Conservation (phyloP, 2,888 invertebrate genomes). For the Malacosoma neustria region DNA sequence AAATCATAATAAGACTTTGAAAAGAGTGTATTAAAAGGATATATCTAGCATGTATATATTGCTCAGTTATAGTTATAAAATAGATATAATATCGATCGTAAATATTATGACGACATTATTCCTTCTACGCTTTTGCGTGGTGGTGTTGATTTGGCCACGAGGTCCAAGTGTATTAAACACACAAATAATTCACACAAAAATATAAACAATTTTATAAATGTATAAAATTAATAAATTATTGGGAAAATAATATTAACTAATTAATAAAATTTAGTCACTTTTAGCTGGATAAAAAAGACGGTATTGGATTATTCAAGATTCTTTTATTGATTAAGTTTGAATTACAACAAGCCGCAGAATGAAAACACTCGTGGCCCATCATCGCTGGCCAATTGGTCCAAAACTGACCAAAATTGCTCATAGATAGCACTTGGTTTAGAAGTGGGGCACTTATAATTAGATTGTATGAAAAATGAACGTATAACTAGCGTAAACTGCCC, state of each 20-base stretch:
- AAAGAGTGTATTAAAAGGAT: slow-evolving; percentile 8
- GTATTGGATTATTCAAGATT: too few species aligned
- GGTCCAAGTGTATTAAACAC: too few species aligned
- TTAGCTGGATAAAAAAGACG: too few species aligned
- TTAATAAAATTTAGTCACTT: too few species aligned
- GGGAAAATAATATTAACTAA: too few species aligned
- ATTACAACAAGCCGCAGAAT: too few species aligned
- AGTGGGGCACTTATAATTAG: slow-evolving; percentile 56
- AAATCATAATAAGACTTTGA: slow-evolving; percentile 11
- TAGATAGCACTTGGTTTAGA: slow-evolving; percentile 56
- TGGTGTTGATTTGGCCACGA: slow-evolving; percentile 6
- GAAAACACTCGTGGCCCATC: slow-evolving; percentile 8
- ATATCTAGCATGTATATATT: slow-evolving; percentile 43
- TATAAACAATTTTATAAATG: too few species aligned
- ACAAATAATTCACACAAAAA: too few species aligned
- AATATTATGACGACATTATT: slow-evolving; percentile 4
- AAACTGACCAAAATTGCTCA: slow-evolving; percentile 56
- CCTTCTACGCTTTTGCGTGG: slow-evolving; percentile 11
- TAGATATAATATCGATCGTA: slow-evolving; percentile 9
- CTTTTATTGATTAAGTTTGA: too few species aligned
- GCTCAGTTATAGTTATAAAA: slow-evolving; percentile 41
- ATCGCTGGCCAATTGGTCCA: slow-evolving; percentile 34
- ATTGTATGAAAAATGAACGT: slow-evolving; percentile 21
- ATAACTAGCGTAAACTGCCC: slow-evolving; percentile 1
- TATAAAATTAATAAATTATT: too few species aligned